A percentile compares a stretch with the other conserved stretches of the same genome.
Evolutionary conservation across 2,888 invertebrate species (phyloP).

Genomic region (Dasysyrphus tricinctus): DNA sequence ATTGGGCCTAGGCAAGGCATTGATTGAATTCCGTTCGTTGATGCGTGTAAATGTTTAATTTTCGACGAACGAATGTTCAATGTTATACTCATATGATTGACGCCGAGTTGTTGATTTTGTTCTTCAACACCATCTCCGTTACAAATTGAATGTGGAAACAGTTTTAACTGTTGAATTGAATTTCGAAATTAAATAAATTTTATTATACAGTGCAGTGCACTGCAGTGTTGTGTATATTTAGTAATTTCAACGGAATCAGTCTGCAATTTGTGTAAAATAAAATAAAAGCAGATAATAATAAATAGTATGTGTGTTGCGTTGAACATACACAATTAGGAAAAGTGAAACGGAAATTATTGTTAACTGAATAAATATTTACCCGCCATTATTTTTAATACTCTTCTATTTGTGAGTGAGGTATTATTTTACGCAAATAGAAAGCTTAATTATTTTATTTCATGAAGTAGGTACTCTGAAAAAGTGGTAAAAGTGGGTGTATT

Average conservation of each 20-base stretch:
- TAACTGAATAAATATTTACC: slow-evolving; percentile 32
- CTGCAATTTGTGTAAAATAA: slow-evolving; percentile 13
- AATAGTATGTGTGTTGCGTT: not conserved
- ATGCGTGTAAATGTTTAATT: slow-evolving; percentile 67
- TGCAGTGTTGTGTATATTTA: slow-evolving; percentile 1
- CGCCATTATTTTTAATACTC: slow-evolving; percentile 16
- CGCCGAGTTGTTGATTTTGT: slow-evolving; percentile 68
- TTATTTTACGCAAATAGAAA: not conserved
- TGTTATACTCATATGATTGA: slow-evolving; percentile 51
- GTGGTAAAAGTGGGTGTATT: not conserved
- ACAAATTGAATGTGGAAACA: slow-evolving; percentile 67
- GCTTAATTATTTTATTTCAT: slow-evolving; percentile 4
- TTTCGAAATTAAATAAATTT: slow-evolving; percentile 49
- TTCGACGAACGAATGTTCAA: slow-evolving; percentile 42
- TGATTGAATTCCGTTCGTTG: slow-evolving; percentile 69
- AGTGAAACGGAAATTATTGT: slow-evolving; percentile 34
- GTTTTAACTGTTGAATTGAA: slow-evolving; percentile 59
- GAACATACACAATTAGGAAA: slow-evolving; percentile 39
- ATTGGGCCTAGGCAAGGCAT: slow-evolving; percentile 55
- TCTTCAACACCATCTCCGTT: slow-evolving; percentile 63
- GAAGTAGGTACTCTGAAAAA: not conserved
- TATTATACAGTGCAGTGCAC: not conserved
- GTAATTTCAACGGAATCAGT: slow-evolving; percentile 1
- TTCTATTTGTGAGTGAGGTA: not conserved
- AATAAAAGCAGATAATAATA: not conserved